Conservation (phyloP, 2,888 invertebrate species). For the Drosophila buzzatii region DNA sequence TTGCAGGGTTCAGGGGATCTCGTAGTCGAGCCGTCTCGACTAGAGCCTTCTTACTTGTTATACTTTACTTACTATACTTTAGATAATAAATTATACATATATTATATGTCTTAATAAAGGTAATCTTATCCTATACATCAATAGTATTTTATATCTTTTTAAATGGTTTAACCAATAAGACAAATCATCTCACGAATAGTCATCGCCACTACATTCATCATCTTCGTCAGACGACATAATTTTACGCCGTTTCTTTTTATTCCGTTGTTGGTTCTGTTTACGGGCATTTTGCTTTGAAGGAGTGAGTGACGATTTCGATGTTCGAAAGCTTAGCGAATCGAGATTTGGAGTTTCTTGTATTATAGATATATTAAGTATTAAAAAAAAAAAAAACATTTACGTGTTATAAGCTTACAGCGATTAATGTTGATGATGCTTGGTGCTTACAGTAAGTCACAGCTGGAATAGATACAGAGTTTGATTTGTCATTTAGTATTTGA, state of each 20-base stretch:
- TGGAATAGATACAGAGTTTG: slow-evolving; percentile 31
- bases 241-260: slow-evolving; percentile 86
- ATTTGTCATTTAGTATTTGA: slow-evolving; percentile 54
- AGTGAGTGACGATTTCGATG: slow-evolving; percentile 41
- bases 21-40: no score
- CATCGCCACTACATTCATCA: slow-evolving; percentile 88
- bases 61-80: slow-evolving; percentile 39
- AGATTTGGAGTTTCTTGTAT: slow-evolving; percentile 45
- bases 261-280: slow-evolving; percentile 72
- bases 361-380: not conserved
- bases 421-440: slow-evolving; percentile 32
- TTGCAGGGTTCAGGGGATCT: no score
- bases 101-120: slow-evolving; percentile 45
- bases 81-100: slow-evolving; percentile 57
- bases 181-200: slow-evolving; percentile 80
- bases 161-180: slow-evolving; percentile 42
- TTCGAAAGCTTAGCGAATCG: slow-evolving; percentile 39
- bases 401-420: slow-evolving; percentile 35
- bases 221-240: slow-evolving; percentile 87
- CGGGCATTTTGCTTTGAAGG: slow-evolving; percentile 55
- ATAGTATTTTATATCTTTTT: slow-evolving; percentile 20
- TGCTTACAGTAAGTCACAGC: slow-evolving; percentile 44
- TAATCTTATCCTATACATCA: slow-evolving; percentile 36
- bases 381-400: not conserved
- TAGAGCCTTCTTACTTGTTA: no score